Evolutionary conservation across 2,888 invertebrate genomes (phyloP).

Genomic region (Lamellibrachia satsuma): DNA sequence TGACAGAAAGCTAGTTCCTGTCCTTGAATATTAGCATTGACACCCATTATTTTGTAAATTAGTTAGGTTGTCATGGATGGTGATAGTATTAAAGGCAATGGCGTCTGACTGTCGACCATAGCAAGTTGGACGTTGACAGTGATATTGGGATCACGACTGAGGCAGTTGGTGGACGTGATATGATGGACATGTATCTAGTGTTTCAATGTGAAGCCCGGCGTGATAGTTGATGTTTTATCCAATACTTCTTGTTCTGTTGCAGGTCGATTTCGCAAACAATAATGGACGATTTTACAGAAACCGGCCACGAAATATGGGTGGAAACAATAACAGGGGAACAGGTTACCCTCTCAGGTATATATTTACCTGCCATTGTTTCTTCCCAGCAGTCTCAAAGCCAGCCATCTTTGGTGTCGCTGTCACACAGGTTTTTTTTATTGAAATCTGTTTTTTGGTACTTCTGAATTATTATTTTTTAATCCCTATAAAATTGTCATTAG

Average conservation of each 20-base stretch:
- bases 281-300: slow-evolving; percentile 36
- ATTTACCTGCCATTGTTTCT: too few species aligned
- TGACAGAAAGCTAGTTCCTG: too few species aligned
- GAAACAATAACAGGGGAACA: slow-evolving; percentile 35
- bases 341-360: slow-evolving; percentile 40
- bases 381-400: not conserved
- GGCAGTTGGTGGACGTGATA: not conserved
- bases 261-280: slow-evolving; percentile 50
- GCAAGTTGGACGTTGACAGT: not conserved
- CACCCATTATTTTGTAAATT: too few species aligned
- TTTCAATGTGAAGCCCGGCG: too few species aligned
- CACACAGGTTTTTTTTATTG: not conserved
- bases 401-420: not conserved
- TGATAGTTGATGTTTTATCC: not conserved
- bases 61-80: too few species aligned
- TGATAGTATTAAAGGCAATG: too few species aligned
- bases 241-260: slow-evolving; percentile 28
- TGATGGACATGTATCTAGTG: not conserved
- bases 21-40: too few species aligned
- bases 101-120: too few species aligned
- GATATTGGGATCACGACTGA: not conserved
- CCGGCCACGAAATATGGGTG: slow-evolving; percentile 22
- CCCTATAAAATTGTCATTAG: not conserved
- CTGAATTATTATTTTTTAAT: not conserved
- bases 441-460: not conserved